These are phyloP conservation scores for Cephus nigrinus DNA, from an alignment of 2,888 invertebrate genomes.

Conservation along the genomic window DNA sequence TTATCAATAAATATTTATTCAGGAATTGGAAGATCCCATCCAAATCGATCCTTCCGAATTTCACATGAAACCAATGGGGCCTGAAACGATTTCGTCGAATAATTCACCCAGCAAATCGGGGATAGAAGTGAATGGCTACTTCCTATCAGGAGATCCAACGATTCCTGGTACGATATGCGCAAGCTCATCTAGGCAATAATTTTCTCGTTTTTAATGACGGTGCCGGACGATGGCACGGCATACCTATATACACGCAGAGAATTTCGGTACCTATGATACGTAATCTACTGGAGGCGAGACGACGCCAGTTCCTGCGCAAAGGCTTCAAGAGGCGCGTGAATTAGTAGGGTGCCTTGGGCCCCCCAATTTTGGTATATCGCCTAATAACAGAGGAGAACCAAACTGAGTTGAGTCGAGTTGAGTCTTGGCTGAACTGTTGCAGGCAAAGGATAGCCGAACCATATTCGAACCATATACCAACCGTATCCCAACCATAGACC, in stretches of 20 bases:
- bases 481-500: not conserved
- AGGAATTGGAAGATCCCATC: not conserved
- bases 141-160: not conserved
- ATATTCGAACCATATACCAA: not conserved
- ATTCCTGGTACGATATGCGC: not conserved
- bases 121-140: not conserved
- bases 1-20: not conserved
- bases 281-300: not conserved
- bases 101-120: not conserved
- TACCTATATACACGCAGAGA: not conserved
- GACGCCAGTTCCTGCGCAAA: conserved; percentile 11
- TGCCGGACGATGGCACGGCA: conserved; percentile 10
- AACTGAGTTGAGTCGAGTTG: conserved; percentile 13
- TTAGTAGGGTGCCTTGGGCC: conserved; percentile 52
- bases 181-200: conserved; percentile 24
- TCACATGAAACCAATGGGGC: not conserved
- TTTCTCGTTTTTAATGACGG: conserved; percentile 26
- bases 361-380: conserved; percentile 62
- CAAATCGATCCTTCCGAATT: not conserved
- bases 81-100: not conserved
- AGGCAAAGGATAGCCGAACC: not conserved
- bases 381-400: conserved; percentile 58
- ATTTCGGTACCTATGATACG: not conserved
- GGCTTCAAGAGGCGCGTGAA: conserved; percentile 48
- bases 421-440: not conserved